Evolutionary conservation across 2,797 vertebrate genomes (phyloP).

Genomic region (Takifugu ocellatus): DNA sequence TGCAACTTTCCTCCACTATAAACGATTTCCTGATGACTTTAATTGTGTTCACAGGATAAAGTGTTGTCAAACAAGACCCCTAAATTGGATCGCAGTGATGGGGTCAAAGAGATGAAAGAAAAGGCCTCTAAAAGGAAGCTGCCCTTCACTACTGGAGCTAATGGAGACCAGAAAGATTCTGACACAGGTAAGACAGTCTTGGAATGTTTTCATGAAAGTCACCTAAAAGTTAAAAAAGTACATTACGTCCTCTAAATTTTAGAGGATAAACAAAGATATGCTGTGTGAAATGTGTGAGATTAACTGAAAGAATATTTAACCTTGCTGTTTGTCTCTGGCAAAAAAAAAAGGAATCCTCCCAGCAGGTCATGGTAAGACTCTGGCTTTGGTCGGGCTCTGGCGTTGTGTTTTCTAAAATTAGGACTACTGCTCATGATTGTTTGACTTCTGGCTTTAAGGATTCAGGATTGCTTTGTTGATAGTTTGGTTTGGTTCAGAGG

Average conservation of each 20-base stretch:
- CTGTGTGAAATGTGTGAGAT: constrained; percentile 26
- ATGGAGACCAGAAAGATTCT: constrained; percentile 99
- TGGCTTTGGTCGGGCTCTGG: constrained; percentile 54
- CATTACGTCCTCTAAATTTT: constrained; percentile 37
- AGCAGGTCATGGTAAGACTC: constrained; percentile 23
- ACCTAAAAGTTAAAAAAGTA: constrained; percentile 3
- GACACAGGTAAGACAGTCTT: constrained; percentile 86
- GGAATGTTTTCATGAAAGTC: not conserved
- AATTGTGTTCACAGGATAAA: constrained; percentile 84
- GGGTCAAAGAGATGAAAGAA: constrained; percentile 98
- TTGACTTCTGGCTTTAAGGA: constrained; percentile 51
- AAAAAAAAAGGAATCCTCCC: constrained; percentile 14
- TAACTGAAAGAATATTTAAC: constrained; percentile 24
- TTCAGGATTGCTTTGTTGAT: constrained; percentile 57
- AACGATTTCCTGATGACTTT: constrained; percentile 5
- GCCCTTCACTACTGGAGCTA: constrained; percentile 95
- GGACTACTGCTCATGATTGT: constrained; percentile 45
- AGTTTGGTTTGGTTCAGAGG: constrained; percentile 34
- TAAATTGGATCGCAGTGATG: constrained; percentile 96
- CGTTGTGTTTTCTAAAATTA: constrained; percentile 62
- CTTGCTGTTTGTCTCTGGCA: constrained; percentile 24
- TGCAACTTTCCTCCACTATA: not conserved
- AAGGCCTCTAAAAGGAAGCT: constrained; percentile 94
- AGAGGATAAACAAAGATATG: constrained; percentile 45
- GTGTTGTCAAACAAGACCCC: constrained; percentile 98